Conservation (phyloP, 2,797 vertebrate genomes). For the Anableps anableps region DNA sequence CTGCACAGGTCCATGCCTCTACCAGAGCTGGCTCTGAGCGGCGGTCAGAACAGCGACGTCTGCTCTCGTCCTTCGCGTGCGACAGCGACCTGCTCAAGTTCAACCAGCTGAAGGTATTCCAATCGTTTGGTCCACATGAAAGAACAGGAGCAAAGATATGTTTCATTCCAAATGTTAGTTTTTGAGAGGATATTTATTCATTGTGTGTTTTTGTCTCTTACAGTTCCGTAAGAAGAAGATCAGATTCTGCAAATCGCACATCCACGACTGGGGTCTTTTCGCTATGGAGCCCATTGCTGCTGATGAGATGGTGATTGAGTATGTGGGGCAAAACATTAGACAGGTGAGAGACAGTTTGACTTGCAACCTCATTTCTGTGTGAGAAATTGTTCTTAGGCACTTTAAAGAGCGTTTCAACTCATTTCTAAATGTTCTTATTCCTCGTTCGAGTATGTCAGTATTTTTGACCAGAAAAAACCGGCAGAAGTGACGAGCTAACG, state of each 20-base stretch:
- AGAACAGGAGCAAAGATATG: not conserved
- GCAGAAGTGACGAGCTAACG: not conserved
- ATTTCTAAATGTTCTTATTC: no score
- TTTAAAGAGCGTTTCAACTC: no score
- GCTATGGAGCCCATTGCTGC: slow-evolving; percentile 97
- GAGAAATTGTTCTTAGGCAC: no score
- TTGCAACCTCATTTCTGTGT: not conserved
- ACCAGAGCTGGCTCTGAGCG: slow-evolving; percentile 94
- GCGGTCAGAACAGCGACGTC: slow-evolving; percentile 93
- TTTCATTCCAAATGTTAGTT: not conserved
- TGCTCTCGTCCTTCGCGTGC: slow-evolving; percentile 95
- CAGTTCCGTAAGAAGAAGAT: slow-evolving; percentile 99
- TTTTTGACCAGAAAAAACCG: not conserved
- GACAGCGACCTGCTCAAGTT: slow-evolving; percentile 99
- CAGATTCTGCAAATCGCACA: slow-evolving; percentile 94
- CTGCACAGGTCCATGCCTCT: slow-evolving; percentile 94
- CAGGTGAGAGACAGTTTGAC: slow-evolving; percentile 82
- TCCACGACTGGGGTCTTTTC: slow-evolving; percentile 98
- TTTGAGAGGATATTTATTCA: not conserved
- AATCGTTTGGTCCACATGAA: not conserved
- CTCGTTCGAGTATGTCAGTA: no score
- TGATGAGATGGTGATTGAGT: slow-evolving; percentile 99
- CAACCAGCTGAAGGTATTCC: slow-evolving; percentile 95
- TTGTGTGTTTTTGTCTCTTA: not conserved
- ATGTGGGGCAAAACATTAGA: slow-evolving; percentile 97